Evolutionary conservation across 2,888 invertebrate genomes (phyloP).

Genomic region (Mythimna albipuncta): DNA sequence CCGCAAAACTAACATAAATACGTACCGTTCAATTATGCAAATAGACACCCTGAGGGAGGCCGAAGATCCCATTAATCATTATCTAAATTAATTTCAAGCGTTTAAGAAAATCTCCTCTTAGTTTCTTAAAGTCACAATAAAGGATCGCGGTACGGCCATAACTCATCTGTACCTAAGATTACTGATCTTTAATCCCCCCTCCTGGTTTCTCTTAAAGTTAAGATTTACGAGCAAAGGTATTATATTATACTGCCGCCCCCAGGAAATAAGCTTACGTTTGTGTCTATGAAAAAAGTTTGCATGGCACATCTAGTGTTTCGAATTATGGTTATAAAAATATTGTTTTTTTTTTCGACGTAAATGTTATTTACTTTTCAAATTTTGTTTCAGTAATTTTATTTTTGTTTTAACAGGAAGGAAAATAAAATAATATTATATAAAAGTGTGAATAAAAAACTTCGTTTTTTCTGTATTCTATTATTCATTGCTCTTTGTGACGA

Average conservation of each 20-base stretch:
- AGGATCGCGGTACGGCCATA: slow-evolving; percentile 91
- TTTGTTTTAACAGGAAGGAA: not conserved
- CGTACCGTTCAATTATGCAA: slow-evolving; percentile 85
- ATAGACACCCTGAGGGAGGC: slow-evolving; percentile 73
- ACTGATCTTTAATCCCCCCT: slow-evolving; percentile 94
- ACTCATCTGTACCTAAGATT: slow-evolving; percentile 93
- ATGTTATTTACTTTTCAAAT: not conserved
- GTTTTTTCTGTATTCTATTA: not conserved
- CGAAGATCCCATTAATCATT: slow-evolving; percentile 86
- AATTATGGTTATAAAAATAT: slow-evolving; percentile 31
- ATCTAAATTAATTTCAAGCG: slow-evolving; percentile 91
- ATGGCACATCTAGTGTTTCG: slow-evolving; percentile 60
- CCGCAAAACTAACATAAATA: slow-evolving; percentile 68
- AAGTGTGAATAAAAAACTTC: not conserved
- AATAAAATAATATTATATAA: not conserved
- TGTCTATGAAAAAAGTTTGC: slow-evolving; percentile 88
- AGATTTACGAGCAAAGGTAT: slow-evolving; percentile 93
- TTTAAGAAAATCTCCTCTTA: slow-evolving; percentile 90
- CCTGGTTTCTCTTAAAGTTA: slow-evolving; percentile 92
- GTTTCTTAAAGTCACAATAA: slow-evolving; percentile 91
- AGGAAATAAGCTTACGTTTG: slow-evolving; percentile 79
- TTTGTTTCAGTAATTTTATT: not conserved
- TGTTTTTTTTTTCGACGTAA: not conserved
- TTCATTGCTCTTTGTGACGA: not conserved
- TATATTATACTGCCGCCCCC: slow-evolving; percentile 92